Conservation (phyloP, 1,140 invertebrate genomes). For the Ceratoteleas bidentatus region DNA sequence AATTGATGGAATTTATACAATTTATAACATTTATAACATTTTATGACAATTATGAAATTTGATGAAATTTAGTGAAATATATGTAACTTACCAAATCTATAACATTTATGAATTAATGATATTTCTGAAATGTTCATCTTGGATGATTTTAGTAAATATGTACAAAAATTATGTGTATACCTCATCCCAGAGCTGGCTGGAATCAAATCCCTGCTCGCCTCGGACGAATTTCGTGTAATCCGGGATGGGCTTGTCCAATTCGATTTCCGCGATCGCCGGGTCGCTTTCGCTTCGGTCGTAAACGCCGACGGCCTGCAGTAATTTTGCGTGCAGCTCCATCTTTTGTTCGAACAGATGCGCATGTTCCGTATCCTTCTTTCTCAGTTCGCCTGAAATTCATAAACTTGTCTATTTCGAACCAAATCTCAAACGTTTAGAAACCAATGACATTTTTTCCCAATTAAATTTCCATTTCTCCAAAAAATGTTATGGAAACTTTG, state of each 20-base stretch:
- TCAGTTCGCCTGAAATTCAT: slow-evolving; percentile 83
- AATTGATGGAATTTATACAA: background rate
- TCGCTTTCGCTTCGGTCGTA: slow-evolving; percentile 74
- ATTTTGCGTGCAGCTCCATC: slow-evolving; percentile 89
- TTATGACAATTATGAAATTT: too few species aligned
- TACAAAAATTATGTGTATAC: slow-evolving; percentile 49
- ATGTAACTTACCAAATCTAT: too few species aligned
- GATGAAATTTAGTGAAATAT: too few species aligned
- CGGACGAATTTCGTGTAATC: slow-evolving; percentile 77
- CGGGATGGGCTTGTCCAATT: slow-evolving; percentile 72
- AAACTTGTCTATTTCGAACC: slow-evolving; percentile 18
- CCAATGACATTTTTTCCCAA: too few species aligned
- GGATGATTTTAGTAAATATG: too few species aligned
- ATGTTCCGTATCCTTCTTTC: slow-evolving; percentile 93
- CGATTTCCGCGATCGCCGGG: slow-evolving; percentile 50
- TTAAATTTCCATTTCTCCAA: too few species aligned
- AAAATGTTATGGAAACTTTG: too few species aligned
- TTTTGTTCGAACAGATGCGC: slow-evolving; percentile 93
- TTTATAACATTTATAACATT: too few species aligned
- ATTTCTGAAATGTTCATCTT: too few species aligned
- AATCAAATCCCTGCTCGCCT: slow-evolving; percentile 73
- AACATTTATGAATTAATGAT: too few species aligned
- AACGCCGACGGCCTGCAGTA: slow-evolving; percentile 86
- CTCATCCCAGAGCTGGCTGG: slow-evolving; percentile 76
- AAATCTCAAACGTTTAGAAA: too few species aligned